A percentile compares a stretch with the other conserved stretches of the same genome.
Evolutionary conservation across 2,113 vertebrate species (phyloP).

Genomic region (Propithecus coquereli): DNA sequence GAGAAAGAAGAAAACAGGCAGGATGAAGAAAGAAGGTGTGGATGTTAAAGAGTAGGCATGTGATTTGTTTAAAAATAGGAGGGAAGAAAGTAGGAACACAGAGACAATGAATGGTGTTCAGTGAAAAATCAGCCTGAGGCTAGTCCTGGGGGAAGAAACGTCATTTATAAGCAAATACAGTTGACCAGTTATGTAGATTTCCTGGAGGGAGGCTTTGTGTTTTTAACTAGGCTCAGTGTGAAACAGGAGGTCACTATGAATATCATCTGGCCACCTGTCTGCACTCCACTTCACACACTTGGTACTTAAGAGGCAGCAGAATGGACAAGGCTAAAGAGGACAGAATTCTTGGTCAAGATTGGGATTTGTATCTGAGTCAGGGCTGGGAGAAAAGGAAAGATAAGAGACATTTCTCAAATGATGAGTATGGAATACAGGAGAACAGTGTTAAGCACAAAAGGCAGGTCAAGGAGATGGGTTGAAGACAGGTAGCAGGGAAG

Average conservation of each 20-base stretch:
- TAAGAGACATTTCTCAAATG: not conserved
- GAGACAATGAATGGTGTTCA: not conserved
- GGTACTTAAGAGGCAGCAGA: not conserved
- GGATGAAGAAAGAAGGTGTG: not conserved
- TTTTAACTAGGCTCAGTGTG: not conserved
- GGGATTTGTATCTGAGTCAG: not conserved
- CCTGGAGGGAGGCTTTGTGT: not conserved
- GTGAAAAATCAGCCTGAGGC: not conserved
- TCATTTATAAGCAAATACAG: not conserved
- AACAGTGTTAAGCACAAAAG: not conserved
- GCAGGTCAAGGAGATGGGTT: not conserved
- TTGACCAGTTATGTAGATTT: not conserved
- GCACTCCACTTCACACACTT: not conserved
- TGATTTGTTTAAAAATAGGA: not conserved
- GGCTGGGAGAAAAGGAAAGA: not conserved
- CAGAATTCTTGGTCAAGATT: not conserved
- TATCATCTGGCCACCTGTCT: not conserved
- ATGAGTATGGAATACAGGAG: not conserved
- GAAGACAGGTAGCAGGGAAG: not conserved
- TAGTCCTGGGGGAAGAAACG: fast-evolving
- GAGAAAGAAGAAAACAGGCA: not conserved
- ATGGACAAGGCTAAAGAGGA: not conserved
- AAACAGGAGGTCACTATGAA: not conserved
- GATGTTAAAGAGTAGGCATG: not conserved
- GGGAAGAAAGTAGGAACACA: not conserved